Evolutionary conservation across 2,113 vertebrate species (phyloP).

Genomic region (Ptyas mucosa): DNA sequence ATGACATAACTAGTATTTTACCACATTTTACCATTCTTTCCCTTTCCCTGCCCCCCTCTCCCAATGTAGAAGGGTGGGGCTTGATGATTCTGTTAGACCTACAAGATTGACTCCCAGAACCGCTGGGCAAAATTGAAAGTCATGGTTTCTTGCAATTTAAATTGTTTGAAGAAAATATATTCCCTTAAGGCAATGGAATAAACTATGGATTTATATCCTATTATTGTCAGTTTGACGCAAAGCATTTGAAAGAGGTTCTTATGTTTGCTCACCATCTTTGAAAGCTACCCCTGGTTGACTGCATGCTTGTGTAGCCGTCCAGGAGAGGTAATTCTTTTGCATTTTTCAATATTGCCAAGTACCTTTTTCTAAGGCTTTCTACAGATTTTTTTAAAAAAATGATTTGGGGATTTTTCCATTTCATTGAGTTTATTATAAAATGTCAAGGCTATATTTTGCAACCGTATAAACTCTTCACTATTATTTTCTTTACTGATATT

Average conservation of each 20-base stretch:
- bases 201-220: not conserved
- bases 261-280: not conserved
- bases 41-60: not conserved
- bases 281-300: not conserved
- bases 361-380: not conserved
- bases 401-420: not conserved
- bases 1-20: not conserved
- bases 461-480: not conserved
- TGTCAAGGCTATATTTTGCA: not conserved
- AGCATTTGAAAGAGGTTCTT: not conserved
- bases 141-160: not conserved
- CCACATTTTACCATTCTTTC: not conserved
- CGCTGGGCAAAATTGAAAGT: not conserved
- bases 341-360: not conserved
- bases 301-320: not conserved
- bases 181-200: not conserved
- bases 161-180: not conserved
- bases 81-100: not conserved
- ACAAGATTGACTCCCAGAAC: not conserved
- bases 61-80: not conserved
- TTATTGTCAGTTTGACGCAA: not conserved
- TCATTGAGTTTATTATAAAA: not conserved
- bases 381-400: not conserved
- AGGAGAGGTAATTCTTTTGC: not conserved
- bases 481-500: not conserved